Evolutionary conservation across 2,797 vertebrate genomes (phyloP).

Genomic region (Schizopygopsis malacanthus): DNA sequence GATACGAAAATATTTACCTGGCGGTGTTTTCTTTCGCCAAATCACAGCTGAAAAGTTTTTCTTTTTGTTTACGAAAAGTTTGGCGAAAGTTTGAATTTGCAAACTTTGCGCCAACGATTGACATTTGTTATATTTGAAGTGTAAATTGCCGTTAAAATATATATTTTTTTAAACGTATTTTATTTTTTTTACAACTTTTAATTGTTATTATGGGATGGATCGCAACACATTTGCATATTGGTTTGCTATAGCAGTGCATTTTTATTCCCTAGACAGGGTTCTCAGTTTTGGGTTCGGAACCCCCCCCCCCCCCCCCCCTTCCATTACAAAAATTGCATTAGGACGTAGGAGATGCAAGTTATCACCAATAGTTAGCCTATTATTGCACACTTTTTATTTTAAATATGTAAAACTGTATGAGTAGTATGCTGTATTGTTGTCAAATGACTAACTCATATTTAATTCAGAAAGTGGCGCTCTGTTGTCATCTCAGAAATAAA

Average conservation of each 20-base stretch:
- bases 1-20: conserved; percentile 9
- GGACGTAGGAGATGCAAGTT: neutral
- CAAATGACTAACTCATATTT: neutral
- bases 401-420: neutral
- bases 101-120: neutral
- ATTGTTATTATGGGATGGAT: neutral
- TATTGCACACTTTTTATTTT: neutral
- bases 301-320: too few species aligned
- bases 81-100: neutral
- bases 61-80: conserved; percentile 18
- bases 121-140: neutral
- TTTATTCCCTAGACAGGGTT: neutral
- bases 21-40: conserved; percentile 14
- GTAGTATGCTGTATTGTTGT: neutral
- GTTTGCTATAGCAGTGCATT: neutral
- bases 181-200: neutral
- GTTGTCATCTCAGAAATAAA: neutral
- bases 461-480: neutral
- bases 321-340: neutral
- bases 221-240: neutral
- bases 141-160: neutral
- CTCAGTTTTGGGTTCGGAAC: neutral
- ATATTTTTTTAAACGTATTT: too few species aligned
- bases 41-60: conserved; percentile 48
- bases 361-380: neutral